Evolutionary conservation across 2,888 invertebrate genomes (phyloP).

Genomic region (Melieria omissa): DNA sequence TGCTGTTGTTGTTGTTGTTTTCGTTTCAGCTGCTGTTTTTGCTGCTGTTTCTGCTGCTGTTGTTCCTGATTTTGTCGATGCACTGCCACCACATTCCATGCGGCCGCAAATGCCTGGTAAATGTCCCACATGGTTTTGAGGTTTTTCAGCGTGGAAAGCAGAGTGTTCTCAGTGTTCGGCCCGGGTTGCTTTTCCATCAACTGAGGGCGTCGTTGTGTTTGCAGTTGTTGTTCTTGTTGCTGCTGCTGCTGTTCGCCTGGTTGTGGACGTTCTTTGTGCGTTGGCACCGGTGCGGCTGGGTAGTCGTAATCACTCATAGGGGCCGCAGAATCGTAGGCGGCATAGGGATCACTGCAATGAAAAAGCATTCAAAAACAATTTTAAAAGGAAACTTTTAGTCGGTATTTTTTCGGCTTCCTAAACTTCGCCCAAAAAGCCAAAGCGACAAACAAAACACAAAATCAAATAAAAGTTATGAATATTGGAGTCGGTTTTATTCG

Average conservation of each 20-base stretch:
- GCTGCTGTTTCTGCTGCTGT: conserved; percentile 48
- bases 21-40: conserved; percentile 26
- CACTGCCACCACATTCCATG: conserved; percentile 58
- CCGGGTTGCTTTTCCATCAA: background rate
- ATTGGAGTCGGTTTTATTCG: too few relatives aligned
- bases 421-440: too few relatives aligned
- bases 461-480: too few relatives aligned
- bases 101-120: conserved; percentile 57
- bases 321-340: conserved; percentile 28
- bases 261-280: conserved; percentile 23
- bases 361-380: conserved; percentile 14
- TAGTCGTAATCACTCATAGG: conserved; percentile 38
- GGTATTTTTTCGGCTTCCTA: background rate
- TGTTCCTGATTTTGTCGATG: conserved; percentile 48
- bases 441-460: too few relatives aligned
- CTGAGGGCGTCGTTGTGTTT: background rate
- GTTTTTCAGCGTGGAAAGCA: conserved; percentile 53
- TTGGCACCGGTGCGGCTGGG: conserved; percentile 15
- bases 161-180: conserved; percentile 43
- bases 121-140: conserved; percentile 61
- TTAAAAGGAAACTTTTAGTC: background rate
- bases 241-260: conserved; percentile 29
- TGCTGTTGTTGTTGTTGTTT: conserved; percentile 48
- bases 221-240: conserved; percentile 15
- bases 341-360: conserved; percentile 39